These are phyloP conservation scores for Hydrotaea diabolus DNA, from an alignment of 2,888 invertebrate genomes.

Conservation along the genomic window DNA sequence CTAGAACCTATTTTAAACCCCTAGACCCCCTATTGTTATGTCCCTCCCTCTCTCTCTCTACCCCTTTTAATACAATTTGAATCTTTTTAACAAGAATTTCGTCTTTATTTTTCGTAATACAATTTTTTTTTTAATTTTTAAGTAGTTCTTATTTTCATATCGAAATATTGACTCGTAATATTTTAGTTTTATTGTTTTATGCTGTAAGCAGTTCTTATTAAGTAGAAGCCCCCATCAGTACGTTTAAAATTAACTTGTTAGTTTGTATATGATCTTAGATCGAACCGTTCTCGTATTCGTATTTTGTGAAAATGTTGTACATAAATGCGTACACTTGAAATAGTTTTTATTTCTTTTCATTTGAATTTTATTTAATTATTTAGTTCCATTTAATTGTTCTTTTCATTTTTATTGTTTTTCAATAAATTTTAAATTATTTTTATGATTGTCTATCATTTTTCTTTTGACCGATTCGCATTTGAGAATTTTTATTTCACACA, in stretches of 20 bases:
- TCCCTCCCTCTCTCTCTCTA: background rate
- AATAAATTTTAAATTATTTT: background rate
- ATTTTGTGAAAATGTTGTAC: constrained; percentile 11
- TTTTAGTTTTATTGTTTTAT: background rate
- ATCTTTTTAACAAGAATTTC: constrained; percentile 37
- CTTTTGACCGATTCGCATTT: background rate
- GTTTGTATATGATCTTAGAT: background rate
- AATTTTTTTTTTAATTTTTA: constrained; percentile 29
- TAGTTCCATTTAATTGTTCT: constrained; percentile 17
- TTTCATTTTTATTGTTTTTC: constrained; percentile 4
- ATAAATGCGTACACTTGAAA: background rate
- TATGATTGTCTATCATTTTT: background rate
- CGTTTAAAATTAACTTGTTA: background rate
- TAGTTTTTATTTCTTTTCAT: constrained; percentile 8
- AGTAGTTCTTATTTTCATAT: constrained; percentile 13
- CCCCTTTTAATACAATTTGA: background rate
- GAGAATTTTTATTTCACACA: background rate
- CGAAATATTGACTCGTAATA: constrained; percentile 5
- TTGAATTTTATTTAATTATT: constrained; percentile 3
- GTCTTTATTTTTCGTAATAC: constrained; percentile 1
- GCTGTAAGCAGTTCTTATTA: constrained; percentile 6
- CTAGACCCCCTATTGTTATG: no score
- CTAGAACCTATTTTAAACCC: constrained; percentile 27
- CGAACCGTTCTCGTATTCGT: background rate
- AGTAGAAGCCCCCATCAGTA: background rate